phyloP scores from a whole-genome alignment of 2,888 invertebrate species.

The Tenthredo amoena region DNA sequence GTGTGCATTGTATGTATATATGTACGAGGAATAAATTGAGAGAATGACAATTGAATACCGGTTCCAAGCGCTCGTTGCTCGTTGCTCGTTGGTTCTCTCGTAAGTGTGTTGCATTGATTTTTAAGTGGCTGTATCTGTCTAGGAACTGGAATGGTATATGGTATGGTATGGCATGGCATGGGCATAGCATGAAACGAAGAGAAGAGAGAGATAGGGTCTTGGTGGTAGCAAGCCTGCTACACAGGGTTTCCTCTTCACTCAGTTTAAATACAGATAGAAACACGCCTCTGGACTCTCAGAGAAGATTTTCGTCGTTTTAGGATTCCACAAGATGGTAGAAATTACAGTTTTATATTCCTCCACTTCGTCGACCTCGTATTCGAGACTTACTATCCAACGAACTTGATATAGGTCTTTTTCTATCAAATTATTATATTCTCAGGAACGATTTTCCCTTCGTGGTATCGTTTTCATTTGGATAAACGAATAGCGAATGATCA shows the following conservation, averaged over 20 bases:
- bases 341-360: conserved; percentile 4
- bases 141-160: conserved; percentile 43
- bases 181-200: conserved; percentile 8
- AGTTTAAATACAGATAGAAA: conserved; percentile 6
- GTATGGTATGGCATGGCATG: neutral
- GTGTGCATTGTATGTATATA: neutral
- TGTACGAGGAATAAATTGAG: neutral
- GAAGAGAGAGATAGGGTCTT: neutral
- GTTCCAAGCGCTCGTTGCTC: conserved; percentile 38
- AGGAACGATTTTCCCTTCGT: too few species aligned
- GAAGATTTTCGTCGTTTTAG: neutral
- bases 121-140: conserved; percentile 47
- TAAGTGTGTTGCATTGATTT: conserved; percentile 50
- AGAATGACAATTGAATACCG: conserved; percentile 52
- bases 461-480: too few species aligned
- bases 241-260: neutral
- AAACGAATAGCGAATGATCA: too few species aligned
- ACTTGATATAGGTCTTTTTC: neutral
- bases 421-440: too few species aligned
- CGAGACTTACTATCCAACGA: neutral
- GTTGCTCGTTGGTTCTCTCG: neutral
- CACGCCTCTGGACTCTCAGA: neutral
- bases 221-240: neutral
- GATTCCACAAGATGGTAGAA: conserved; percentile 2
- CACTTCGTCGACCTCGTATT: neutral